Conservation (phyloP, 2,113 vertebrate genomes). For the Acrocephalus kingi region DNA sequence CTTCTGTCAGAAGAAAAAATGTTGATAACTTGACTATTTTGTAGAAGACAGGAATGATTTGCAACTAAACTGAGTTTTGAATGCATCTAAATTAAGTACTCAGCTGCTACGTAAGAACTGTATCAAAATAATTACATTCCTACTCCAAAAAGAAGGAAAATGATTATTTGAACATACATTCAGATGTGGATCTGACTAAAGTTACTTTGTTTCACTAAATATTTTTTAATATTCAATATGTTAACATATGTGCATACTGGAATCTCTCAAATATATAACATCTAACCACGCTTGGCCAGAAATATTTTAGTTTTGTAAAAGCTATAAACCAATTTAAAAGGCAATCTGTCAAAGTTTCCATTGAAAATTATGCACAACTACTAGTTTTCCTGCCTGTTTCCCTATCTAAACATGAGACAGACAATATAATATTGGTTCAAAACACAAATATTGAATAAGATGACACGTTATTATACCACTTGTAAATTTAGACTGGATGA, state of each 20-base stretch:
- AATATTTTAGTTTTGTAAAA: neutral
- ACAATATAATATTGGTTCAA: neutral
- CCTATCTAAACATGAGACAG: neutral
- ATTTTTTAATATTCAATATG: neutral
- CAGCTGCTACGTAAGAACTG: neutral
- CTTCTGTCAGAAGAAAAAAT: neutral
- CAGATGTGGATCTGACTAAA: neutral
- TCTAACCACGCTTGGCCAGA: neutral
- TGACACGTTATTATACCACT: neutral
- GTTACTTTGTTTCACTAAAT: neutral
- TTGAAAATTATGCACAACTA: neutral
- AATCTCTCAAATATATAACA: neutral
- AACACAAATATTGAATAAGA: neutral
- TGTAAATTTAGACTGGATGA: neutral
- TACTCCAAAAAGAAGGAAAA: neutral
- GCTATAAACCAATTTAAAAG: neutral
- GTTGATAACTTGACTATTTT: neutral
- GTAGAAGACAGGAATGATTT: neutral
- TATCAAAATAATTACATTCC: neutral
- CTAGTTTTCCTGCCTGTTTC: neutral
- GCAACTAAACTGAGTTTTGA: conserved; percentile 1
- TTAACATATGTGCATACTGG: neutral
- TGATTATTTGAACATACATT: neutral
- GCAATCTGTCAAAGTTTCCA: neutral
- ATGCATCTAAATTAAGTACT: neutral